Evolutionary conservation across 2,797 vertebrate genomes (phyloP), one percentile per base, ranked within the genome.

Genomic region (Leptatherina wallacei): DNA sequence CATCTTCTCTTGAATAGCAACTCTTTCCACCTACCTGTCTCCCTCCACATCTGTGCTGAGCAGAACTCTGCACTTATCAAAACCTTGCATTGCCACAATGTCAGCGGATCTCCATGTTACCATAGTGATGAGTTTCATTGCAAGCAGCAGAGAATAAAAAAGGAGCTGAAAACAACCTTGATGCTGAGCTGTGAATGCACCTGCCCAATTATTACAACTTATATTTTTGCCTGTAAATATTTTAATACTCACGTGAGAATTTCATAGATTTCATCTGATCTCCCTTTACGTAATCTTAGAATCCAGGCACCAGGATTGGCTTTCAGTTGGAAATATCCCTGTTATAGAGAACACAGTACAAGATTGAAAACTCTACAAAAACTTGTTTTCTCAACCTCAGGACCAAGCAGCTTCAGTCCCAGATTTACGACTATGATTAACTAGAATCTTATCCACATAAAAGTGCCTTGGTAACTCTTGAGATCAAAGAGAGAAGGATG

Each of bases 291-390:
- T 78, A 99, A 84, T 68, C 94, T 94, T 71, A 99, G 87, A 0
- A 73, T 95, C 97, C 98, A 99, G 58, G 96, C 95, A 16, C 98
- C 98, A 7, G 98, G 97, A 85, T 97, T 99, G 77, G 97, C 97
- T 94, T 99, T 99, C 82, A 99, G 88, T 71, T 99, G 98, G 92
- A 99, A 99, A 94, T 99, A 99, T 0, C 98, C 98, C 98, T 97
- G 94, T 80, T 77, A 32, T 61, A 7, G 24, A 77, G 24, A 4
- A 85, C 80, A 81, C 44, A 51, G 58, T 35, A 42, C 14, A 3
- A 68, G 22, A 14, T 13, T 55, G 13, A 72, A 30, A 64, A 74
- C 40, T 63, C 63, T 42, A 67, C 51, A 71, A 71, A 14, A 35
- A 22, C 33, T 74, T 42, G 8, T 75, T 73, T 65, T 66, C 35